Evolutionary conservation across 2,888 invertebrate species (phyloP).

Genomic region (Nomada ferruginata): DNA sequence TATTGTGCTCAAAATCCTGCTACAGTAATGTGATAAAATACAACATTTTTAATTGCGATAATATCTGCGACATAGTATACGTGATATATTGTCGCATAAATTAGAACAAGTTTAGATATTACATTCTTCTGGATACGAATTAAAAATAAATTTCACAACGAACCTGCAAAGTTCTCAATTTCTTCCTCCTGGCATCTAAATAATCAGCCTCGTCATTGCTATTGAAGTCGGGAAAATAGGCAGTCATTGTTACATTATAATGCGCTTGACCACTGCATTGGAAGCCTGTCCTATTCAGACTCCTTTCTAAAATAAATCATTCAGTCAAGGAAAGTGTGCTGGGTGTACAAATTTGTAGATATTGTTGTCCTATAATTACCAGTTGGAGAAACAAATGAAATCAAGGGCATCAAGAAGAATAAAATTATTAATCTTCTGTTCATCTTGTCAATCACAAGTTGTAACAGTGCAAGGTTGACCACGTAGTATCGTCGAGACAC

Average conservation of each 20-base stretch:
- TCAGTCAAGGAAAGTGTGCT: no score
- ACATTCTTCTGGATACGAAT: background rate
- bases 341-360: background rate
- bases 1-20: background rate
- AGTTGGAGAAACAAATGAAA: slow-evolving; percentile 11
- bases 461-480: background rate
- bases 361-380: slow-evolving; percentile 43
- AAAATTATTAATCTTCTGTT: slow-evolving; percentile 13
- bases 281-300: slow-evolving; percentile 68
- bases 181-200: slow-evolving; percentile 83
- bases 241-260: slow-evolving; percentile 84
- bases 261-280: slow-evolving; percentile 83
- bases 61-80: background rate
- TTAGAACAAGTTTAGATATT: background rate
- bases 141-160: slow-evolving; percentile 3
- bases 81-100: background rate
- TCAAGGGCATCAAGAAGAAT: background rate
- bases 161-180: slow-evolving; percentile 85
- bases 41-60: background rate
- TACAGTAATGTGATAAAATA: background rate
- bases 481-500: background rate
- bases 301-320: slow-evolving; percentile 47
- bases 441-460: slow-evolving; percentile 13
- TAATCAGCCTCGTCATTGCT: slow-evolving; percentile 83
- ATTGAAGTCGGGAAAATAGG: slow-evolving; percentile 85